Conservation (phyloP, 2,113 vertebrate species). For the Eurystomus gularis region DNA sequence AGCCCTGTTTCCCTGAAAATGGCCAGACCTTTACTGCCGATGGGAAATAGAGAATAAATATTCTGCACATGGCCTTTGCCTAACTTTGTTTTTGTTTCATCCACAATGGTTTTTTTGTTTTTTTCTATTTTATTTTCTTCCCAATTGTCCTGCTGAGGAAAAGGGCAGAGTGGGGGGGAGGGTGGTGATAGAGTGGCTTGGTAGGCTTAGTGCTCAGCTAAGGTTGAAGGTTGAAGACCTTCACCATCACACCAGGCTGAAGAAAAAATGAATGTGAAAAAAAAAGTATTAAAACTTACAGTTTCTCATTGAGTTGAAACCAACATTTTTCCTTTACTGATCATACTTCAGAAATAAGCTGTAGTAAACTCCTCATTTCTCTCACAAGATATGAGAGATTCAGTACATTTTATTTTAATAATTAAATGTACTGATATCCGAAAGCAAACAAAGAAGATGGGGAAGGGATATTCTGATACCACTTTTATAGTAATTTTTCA, state of each 20-base stretch:
- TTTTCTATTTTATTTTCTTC: too few species aligned
- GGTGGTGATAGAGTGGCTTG: too few species aligned
- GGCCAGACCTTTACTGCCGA: too few species aligned
- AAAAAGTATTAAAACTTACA: background rate
- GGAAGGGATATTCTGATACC: background rate
- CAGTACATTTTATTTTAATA: background rate
- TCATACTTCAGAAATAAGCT: background rate
- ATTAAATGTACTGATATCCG: background rate
- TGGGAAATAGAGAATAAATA: too few species aligned
- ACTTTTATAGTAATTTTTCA: background rate
- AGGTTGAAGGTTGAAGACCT: too few species aligned
- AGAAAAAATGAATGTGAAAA: background rate
- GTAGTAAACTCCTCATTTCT: background rate
- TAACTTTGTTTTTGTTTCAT: too few species aligned
- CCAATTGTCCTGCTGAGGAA: too few species aligned
- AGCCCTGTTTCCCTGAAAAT: too few species aligned
- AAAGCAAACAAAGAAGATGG: background rate
- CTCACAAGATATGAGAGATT: background rate
- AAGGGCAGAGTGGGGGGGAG: too few species aligned
- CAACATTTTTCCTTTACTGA: background rate
- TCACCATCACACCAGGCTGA: background rate
- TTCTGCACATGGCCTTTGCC: too few species aligned
- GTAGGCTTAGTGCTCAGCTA: too few species aligned
- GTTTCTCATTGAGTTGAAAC: background rate
- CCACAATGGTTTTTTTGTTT: too few species aligned